Base-by-base conservation (phyloP, 1,140 invertebrate genomes). In the Leucophenga varia region DNA sequence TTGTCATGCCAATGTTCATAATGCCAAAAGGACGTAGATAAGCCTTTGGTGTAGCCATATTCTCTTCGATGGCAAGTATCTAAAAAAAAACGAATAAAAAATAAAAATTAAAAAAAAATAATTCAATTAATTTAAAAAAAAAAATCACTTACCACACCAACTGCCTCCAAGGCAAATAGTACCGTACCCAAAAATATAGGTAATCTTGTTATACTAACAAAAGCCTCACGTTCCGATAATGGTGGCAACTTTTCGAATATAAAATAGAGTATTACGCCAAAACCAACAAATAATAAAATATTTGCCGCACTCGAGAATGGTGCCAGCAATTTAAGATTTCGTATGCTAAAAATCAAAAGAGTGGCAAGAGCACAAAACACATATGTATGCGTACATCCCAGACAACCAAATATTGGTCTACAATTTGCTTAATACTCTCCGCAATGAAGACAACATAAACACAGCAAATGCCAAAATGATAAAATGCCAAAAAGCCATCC, bases 361-460 rank as follows among this genome's bases (percentile, higher is more conserved):
- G 72, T 0, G 89, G 85, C 3, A 85, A 47, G 13, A 91, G 75
- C 8, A 91, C 82, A 81, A 73, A 44, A 25, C 64, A 59, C 65
- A 73, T 74, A 13, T 74, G 60, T 9, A 72, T 30, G 3, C 74
- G 55, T 0, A 80, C 55, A 16, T 78, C 59, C 58, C 79, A 72
- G 3, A 53, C 58, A 21, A 77, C 44, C 1, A 70, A 65, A 54
- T 78, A 70, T 10, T 76, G 75, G 38, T 81, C 79, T 6, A 77
- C 72, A 16, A 82, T 64, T 77, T 84, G 79, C 63, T 86, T 84
- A 3, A 88, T 78, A 61, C 84, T 93, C 20, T 84, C 81, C 1
- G 89, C 83, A 12, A 93, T 87, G 71, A 94, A 94, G 3, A 93
- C 85, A 19, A 91, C 86, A 76, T 94, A 94, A 2, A 93, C 89